Conservation (phyloP, 2,113 vertebrate genomes). For the Gallinago paraguaiae region DNA sequence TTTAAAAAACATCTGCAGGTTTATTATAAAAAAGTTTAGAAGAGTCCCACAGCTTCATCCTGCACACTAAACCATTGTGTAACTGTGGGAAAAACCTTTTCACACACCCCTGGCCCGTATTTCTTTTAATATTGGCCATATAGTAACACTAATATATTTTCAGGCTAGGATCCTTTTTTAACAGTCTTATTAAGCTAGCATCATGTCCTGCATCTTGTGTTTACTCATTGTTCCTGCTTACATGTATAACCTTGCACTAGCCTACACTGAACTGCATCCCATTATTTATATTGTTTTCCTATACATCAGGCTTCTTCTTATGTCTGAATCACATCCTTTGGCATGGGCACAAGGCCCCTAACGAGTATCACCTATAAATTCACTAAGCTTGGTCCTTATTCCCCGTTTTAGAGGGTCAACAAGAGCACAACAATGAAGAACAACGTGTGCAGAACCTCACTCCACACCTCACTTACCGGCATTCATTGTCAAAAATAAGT, state of each 20-base stretch:
- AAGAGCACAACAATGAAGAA: not conserved
- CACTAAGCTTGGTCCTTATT: not conserved
- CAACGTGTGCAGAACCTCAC: not conserved
- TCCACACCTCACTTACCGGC: not conserved
- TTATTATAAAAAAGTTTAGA: not conserved
- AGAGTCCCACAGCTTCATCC: not conserved
- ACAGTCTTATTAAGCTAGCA: not conserved
- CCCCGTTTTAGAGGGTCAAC: not conserved
- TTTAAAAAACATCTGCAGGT: not conserved
- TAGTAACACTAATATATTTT: not conserved
- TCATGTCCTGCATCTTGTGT: not conserved
- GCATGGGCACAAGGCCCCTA: not conserved
- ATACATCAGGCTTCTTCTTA: not conserved
- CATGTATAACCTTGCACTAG: not conserved
- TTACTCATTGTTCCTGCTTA: not conserved
- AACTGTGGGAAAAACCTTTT: not conserved
- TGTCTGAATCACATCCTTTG: not conserved
- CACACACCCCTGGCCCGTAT: not conserved
- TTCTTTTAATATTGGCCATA: not conserved
- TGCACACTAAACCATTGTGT: not conserved
- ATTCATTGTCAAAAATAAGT: not conserved
- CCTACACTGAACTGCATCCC: not conserved
- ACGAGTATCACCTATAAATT: not conserved
- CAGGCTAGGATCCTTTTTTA: not conserved
- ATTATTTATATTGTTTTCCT: not conserved